A percentile compares a stretch with the other conserved stretches of the same genome.
Evolutionary conservation across 1,140 invertebrate species (phyloP).

Genomic region (Pseudomyrmex concolor): DNA sequence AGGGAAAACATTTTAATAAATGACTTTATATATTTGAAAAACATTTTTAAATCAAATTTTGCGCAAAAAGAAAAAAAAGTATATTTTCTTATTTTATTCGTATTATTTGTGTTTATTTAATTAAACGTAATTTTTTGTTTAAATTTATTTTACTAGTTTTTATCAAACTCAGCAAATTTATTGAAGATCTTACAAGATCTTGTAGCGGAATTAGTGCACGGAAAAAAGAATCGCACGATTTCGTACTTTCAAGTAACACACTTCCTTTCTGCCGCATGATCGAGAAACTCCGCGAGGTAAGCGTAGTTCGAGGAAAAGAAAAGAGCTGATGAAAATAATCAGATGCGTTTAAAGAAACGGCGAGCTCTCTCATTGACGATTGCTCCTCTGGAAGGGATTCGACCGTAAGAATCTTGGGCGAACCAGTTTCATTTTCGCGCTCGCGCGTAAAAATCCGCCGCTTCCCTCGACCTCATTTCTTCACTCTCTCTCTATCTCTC

Average conservation of each 20-base stretch:
- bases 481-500: conserved; percentile 53
- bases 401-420: conserved; percentile 65
- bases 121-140: no score
- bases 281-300: conserved; percentile 8
- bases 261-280: background rate
- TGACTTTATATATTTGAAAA: no score
- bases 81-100: background rate
- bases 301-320: background rate
- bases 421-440: conserved; percentile 76
- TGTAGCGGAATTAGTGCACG: background rate
- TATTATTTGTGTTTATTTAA: no score
- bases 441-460: conserved; percentile 74
- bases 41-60: background rate
- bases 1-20: no score
- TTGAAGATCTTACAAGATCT: no score
- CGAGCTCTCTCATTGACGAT: conserved; percentile 66
- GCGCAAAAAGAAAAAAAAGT: background rate
- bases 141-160: no score
- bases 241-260: conserved; percentile 24
- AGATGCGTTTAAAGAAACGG: conserved; percentile 76
- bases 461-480: conserved; percentile 59
- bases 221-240: background rate
- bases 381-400: conserved; percentile 63
- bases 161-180: no score
- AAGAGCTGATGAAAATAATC: conserved; percentile 74